phyloP scores from a whole-genome alignment of 1,140 invertebrate species.

The Phenacoccus solenopsis region DNA sequence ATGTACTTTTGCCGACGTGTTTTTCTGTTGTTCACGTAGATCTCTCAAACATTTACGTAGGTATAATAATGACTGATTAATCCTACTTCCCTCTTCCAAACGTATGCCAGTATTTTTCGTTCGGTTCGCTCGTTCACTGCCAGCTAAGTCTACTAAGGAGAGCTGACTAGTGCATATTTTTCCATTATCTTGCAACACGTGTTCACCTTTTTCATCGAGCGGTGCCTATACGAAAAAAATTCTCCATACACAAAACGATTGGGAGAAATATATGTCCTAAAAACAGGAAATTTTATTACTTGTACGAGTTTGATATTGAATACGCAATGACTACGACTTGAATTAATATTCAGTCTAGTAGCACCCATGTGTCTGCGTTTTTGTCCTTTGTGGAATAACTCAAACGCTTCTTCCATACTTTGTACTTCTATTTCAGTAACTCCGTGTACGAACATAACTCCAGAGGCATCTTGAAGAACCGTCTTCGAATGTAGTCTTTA shows the following conservation, averaged over 20 bases:
- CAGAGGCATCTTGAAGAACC: conserved; percentile 59
- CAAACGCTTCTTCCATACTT: conserved; percentile 81
- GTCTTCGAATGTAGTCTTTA: conserved; percentile 39
- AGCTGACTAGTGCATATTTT: conserved; percentile 63
- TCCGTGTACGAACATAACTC: conserved; percentile 83
- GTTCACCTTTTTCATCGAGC: conserved; percentile 51
- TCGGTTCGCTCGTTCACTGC: conserved; percentile 75
- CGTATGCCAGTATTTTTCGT: conserved; percentile 74
- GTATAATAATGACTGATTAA: conserved; percentile 77
- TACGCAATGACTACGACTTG: conserved; percentile 84
- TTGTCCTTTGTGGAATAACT: conserved; percentile 66
- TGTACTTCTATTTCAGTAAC: conserved; percentile 83
- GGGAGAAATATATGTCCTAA: too few relatives aligned
- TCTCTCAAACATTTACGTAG: conserved; percentile 78
- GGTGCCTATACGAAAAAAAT: conserved; percentile 44
- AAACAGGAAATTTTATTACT: conserved; percentile 38
- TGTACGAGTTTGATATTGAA: conserved; percentile 85
- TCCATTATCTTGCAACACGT: conserved; percentile 45
- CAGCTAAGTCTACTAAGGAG: conserved; percentile 88
- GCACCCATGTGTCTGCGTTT: conserved; percentile 73
- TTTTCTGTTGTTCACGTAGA: conserved; percentile 77
- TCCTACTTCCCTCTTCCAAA: conserved; percentile 69
- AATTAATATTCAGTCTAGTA: conserved; percentile 80
- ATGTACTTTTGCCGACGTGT: conserved; percentile 43
- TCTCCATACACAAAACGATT: background rate